phyloP scores from a whole-genome alignment of 2,113 vertebrate genomes.

The Gyps fulvus region DNA sequence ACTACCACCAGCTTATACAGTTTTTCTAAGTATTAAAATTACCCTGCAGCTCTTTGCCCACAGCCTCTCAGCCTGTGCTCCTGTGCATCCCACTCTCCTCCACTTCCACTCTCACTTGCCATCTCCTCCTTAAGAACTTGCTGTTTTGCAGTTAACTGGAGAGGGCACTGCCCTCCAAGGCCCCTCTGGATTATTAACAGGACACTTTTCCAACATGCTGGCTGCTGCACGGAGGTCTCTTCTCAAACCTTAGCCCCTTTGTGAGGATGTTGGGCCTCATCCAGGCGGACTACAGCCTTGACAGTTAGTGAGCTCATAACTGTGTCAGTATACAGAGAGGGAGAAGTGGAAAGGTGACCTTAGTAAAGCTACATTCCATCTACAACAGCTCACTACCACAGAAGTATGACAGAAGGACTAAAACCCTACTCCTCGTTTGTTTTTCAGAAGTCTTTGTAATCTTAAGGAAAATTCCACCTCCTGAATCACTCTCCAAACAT shows the following conservation, averaged over 20 bases:
- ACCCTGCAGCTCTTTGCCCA: not conserved
- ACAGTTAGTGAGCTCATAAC: not conserved
- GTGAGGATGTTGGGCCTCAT: not conserved
- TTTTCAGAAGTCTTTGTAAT: not conserved
- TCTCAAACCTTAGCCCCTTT: not conserved
- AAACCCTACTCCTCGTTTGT: not conserved
- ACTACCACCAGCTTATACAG: not conserved
- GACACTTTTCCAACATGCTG: not conserved
- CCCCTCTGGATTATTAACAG: fast-evolving
- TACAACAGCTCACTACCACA: not conserved
- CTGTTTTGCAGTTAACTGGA: not conserved
- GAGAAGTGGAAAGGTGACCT: not conserved
- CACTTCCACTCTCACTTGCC: not conserved
- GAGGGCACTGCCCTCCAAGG: not conserved
- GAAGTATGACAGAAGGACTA: not conserved
- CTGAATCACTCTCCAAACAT: not conserved
- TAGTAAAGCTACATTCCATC: not conserved
- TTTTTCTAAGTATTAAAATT: not conserved
- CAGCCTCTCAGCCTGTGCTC: not conserved
- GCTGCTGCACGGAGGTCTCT: not conserved
- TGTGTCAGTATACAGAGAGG: not conserved
- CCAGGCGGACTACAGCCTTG: not conserved
- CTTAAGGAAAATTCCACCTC: not conserved
- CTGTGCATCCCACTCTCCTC: fast-evolving
- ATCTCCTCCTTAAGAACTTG: not conserved